Percentiles rank a stretch among this genome's conserved stretches.
Evolutionary conservation across 2,888 invertebrate species (phyloP).

Genomic region (Hydropsyche betteni): DNA sequence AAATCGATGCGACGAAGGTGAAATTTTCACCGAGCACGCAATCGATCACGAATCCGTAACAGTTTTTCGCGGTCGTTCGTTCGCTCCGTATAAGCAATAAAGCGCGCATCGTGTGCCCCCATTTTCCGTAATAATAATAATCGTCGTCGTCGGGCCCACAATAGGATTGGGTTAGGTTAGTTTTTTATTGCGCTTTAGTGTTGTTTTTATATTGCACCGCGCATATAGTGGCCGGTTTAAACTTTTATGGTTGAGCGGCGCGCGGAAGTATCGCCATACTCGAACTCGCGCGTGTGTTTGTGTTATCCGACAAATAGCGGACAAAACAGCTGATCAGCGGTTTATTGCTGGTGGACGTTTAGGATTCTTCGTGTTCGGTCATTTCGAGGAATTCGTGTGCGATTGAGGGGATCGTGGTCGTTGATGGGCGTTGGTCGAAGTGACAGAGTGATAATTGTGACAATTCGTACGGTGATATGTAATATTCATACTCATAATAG

Average conservation of each 20-base stretch:
- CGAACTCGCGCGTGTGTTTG: neutral
- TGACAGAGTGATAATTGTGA: too few relatives aligned
- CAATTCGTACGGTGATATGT: too few relatives aligned
- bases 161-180: conserved; percentile 48
- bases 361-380: too few relatives aligned
- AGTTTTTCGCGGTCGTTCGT: neutral
- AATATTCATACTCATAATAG: too few relatives aligned
- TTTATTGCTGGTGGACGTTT: conserved; percentile 31
- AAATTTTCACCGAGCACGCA: neutral
- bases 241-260: conserved; percentile 40
- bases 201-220: conserved; percentile 43
- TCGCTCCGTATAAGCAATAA: conserved; percentile 1
- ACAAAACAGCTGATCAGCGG: conserved; percentile 44
- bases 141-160: conserved; percentile 26
- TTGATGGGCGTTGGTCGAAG: too few relatives aligned
- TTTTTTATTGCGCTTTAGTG: conserved; percentile 42
- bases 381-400: too few relatives aligned
- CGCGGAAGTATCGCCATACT: conserved; percentile 20
- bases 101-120: conserved; percentile 36
- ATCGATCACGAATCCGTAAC: neutral
- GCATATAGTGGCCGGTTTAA: conserved; percentile 42
- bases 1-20: neutral
- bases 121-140: conserved; percentile 34
- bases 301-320: too few relatives aligned
- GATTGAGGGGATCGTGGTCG: too few relatives aligned